phyloP scores from a whole-genome alignment of 1,140 invertebrate genomes.

The Ctenoplectra terminalis region DNA sequence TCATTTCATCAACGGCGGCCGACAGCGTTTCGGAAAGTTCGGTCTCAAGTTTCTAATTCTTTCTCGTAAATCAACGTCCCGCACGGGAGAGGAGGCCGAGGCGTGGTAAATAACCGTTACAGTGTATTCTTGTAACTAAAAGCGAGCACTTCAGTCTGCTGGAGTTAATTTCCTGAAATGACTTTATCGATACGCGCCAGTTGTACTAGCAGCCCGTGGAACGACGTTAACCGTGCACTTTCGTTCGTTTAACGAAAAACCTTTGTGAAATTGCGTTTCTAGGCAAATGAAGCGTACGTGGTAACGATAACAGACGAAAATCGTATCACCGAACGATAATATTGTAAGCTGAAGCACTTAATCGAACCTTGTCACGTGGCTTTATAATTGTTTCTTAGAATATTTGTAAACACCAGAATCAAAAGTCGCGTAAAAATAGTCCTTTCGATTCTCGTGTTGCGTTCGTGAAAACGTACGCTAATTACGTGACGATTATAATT shows the following conservation, averaged over 20 bases:
- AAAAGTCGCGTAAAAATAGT: too few relatives aligned
- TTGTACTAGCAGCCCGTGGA: neutral
- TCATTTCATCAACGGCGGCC: constrained; percentile 22
- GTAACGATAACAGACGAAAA: neutral
- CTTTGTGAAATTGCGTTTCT: neutral
- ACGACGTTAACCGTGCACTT: neutral
- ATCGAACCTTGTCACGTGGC: too few relatives aligned
- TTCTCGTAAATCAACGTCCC: constrained; percentile 24
- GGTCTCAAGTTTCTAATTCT: constrained; percentile 15
- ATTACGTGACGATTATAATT: too few relatives aligned
- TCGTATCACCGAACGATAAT: too few relatives aligned
- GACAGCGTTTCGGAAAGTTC: constrained; percentile 18
- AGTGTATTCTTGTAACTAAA: neutral
- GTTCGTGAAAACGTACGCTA: too few relatives aligned
- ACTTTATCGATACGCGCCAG: constrained; percentile 18
- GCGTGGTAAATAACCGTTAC: constrained; percentile 5
- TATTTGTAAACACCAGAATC: too few relatives aligned
- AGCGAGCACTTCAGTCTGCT: neutral
- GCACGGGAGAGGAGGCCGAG: neutral
- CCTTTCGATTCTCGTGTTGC: too few relatives aligned
- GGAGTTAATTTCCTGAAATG: constrained; percentile 11
- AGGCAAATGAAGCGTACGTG: neutral
- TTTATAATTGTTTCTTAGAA: too few relatives aligned
- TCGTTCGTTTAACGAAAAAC: neutral
- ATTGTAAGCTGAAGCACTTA: neutral